Evolutionary conservation across 2,113 vertebrate genomes (phyloP), one percentile per base, ranked within the genome.

Genomic region (Erinaceus europaeus): DNA sequence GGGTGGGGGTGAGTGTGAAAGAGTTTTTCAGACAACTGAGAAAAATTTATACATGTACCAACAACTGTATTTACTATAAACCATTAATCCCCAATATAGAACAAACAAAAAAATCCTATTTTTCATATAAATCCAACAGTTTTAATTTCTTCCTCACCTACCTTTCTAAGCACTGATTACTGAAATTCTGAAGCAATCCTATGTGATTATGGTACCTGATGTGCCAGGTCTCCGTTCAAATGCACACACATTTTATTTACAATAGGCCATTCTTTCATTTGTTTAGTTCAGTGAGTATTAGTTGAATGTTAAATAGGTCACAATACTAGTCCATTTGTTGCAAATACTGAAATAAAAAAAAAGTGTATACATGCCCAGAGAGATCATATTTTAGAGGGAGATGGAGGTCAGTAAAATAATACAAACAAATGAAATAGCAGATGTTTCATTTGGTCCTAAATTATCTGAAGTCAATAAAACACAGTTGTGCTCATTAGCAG

Each of bases 391-490:
- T 73, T 75, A 69, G 48, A 68, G 15, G 69, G 48, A 20, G 29
- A 85, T 38, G 64, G 29, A 17, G 25, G 5, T 13, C 72, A 17
- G 57, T 32, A 84, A 76, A 71, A 89, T 42, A 34, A 46, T 73
- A 34, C 15, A 61, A 27, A 50, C 29, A 72, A 84, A 42, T 27
- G 13, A 55, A 81, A 40, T 38, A 57, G 50, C 52, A 23, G 74
- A 17, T 53, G 40, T 27, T 71, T 84, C 20, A 36, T 29, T 38
- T 74, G 29, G 69, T 81, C 52, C 2, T 29, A 88, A 88, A 23
- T 75, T 23, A 38, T 69, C 44, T 34, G 34, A 77, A 88, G 84
- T 91, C 55, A 75, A 40, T 73, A 87, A 84, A 59, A 53, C 52
- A 81, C 9, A 23, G 20, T 76, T 9, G 52, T 85, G 57, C 29